These are phyloP conservation scores for Neelides sp. DNA, from an alignment of 1,140 invertebrate genomes.

Conservation along the genomic window DNA sequence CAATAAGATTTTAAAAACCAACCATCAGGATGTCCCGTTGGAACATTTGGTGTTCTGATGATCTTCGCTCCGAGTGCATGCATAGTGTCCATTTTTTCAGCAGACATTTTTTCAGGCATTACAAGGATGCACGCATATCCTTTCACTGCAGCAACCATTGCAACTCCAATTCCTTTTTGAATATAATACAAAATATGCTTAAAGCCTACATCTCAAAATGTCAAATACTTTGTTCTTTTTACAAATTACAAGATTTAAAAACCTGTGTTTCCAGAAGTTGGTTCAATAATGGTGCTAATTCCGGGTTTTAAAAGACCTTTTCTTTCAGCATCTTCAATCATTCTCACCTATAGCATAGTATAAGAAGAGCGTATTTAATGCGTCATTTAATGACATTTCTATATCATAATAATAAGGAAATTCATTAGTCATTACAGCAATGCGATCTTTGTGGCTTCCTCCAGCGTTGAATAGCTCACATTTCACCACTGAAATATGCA, in stretches of 20 bases:
- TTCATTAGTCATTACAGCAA: too few relatives aligned
- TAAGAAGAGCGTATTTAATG: too few relatives aligned
- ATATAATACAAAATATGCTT: background rate
- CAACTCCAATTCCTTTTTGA: conserved; percentile 33
- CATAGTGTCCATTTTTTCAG: conserved; percentile 33
- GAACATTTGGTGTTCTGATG: conserved; percentile 27
- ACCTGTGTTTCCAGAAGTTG: conserved; percentile 38
- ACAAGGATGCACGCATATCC: conserved; percentile 38
- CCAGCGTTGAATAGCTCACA: conserved; percentile 32
- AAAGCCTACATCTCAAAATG: background rate
- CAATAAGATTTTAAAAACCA: background rate
- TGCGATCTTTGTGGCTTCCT: conserved; percentile 34
- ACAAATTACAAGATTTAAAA: background rate
- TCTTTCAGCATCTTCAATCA: conserved; percentile 36
- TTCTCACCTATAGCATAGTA: too few relatives aligned
- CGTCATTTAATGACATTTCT: too few relatives aligned
- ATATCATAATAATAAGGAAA: too few relatives aligned
- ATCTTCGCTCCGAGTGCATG: conserved; percentile 33
- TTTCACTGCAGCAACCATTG: conserved; percentile 34
- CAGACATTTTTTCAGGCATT: conserved; percentile 38
- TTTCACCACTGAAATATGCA: conserved; percentile 30
- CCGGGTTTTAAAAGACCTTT: conserved; percentile 35
- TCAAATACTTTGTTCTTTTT: background rate
- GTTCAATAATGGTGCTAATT: conserved; percentile 35
- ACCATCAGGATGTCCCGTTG: conserved; percentile 11